Conservation (phyloP, 2,888 invertebrate species). For the Fragum sueziense region DNA sequence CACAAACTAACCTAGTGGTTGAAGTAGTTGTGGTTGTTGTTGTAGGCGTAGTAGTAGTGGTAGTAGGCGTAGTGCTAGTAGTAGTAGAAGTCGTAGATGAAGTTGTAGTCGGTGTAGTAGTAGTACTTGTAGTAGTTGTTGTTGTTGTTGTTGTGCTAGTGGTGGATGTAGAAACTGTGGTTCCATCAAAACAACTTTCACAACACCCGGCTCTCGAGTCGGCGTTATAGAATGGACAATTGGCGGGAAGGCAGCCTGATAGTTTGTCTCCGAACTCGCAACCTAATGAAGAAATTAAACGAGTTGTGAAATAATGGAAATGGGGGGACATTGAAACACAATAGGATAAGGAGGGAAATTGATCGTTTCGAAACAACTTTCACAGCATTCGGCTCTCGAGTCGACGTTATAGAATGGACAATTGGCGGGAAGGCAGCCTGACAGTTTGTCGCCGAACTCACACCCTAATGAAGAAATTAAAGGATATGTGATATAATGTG, state of each 20-base stretch:
- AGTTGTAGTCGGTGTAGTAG: conserved; percentile 27
- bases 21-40: not conserved
- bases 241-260: conserved; percentile 48
- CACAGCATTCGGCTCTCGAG: conserved; percentile 43
- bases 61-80: not conserved
- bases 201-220: conserved; percentile 39
- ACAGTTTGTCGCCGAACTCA: conserved; percentile 65
- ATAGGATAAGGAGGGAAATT: not conserved
- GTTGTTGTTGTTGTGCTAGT: conserved; percentile 22
- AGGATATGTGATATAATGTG: too few species aligned
- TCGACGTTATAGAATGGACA: conserved; percentile 38
- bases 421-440: conserved; percentile 49
- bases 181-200: conserved; percentile 40
- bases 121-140: conserved; percentile 28
- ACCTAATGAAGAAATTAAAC: conserved; percentile 34
- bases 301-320: too few species aligned
- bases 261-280: conserved; percentile 69
- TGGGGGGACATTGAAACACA: too few species aligned
- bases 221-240: conserved; percentile 39
- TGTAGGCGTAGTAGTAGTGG: not conserved
- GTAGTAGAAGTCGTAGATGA: conserved; percentile 27
- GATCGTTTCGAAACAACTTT: conserved; percentile 23
- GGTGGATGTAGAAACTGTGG: conserved; percentile 34
- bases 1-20: too few species aligned
- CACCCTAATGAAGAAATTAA: conserved; percentile 51